A percentile compares a stretch with the other conserved stretches of the same genome.
Conservation (phyloP, 2,113 vertebrate genomes). For the Chlorodrepanis virens region DNA sequence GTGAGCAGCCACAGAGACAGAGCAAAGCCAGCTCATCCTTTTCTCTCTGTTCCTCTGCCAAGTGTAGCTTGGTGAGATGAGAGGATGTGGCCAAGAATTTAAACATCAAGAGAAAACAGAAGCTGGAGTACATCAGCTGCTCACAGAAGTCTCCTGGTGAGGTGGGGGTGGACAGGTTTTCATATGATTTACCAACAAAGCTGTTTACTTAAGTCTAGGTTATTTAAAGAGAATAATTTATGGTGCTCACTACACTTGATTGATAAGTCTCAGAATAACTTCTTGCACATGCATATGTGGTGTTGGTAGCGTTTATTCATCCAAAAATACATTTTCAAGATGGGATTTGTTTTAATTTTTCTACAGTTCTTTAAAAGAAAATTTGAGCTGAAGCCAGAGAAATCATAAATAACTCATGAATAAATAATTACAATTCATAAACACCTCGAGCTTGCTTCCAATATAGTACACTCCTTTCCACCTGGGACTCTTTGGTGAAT, state of each 20-base stretch:
- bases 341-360: slow-evolving; percentile 49
- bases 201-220: background rate
- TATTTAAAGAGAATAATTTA: slow-evolving; percentile 59
- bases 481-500: background rate
- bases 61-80: slow-evolving; percentile 24
- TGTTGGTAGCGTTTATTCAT: background rate
- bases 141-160: background rate
- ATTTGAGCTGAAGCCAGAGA: slow-evolving; percentile 41
- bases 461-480: background rate
- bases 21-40: slow-evolving; percentile 1
- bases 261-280: slow-evolving; percentile 50
- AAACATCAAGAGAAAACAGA: slow-evolving; percentile 40
- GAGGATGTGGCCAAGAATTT: slow-evolving; percentile 36
- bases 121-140: slow-evolving; percentile 32
- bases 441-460: slow-evolving; percentile 41
- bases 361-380: slow-evolving; percentile 38
- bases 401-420: slow-evolving; percentile 71
- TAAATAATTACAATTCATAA: slow-evolving; percentile 70
- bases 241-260: background rate
- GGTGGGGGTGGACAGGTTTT: slow-evolving; percentile 26
- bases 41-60: slow-evolving; percentile 44
- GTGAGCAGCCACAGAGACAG: background rate
- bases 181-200: background rate
- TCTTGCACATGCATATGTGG: background rate
- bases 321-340: slow-evolving; percentile 71